phyloP scores from a whole-genome alignment of 2,888 invertebrate species.

The Lepidonotus clava region DNA sequence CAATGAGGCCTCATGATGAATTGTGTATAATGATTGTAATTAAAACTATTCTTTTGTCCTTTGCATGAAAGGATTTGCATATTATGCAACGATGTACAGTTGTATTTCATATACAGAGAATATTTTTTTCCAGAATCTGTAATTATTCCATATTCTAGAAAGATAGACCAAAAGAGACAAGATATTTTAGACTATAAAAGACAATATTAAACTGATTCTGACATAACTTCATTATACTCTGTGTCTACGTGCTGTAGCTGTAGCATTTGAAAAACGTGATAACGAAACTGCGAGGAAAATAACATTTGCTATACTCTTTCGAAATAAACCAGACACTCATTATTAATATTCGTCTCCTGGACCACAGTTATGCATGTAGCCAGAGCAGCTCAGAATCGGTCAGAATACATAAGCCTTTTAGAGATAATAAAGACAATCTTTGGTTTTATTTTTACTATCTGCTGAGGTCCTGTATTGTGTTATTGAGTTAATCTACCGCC shows the following conservation, averaged over 20 bases:
- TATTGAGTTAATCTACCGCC: not conserved
- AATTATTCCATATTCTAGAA: not conserved
- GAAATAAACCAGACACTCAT: not conserved
- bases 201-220: not conserved
- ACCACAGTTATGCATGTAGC: not conserved
- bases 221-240: not conserved
- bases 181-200: not conserved
- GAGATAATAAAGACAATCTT: constrained; percentile 31
- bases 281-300: no score
- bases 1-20: not conserved
- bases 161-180: not conserved
- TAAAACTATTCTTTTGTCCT: constrained; percentile 25
- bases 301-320: not conserved
- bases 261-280: not conserved
- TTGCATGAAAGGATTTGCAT: constrained; percentile 21
- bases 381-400: not conserved
- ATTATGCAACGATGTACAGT: constrained; percentile 51
- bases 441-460: constrained; percentile 46
- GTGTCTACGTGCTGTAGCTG: not conserved
- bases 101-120: constrained; percentile 47
- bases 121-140: constrained; percentile 10
- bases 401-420: constrained; percentile 5
- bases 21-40: constrained; percentile 47
- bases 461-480: constrained; percentile 47
- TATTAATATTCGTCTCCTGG: not conserved